Percentiles rank a stretch among this genome's conserved stretches.
Conservation (phyloP, 2,888 invertebrate species). For the Erpobdella octoculata region DNA sequence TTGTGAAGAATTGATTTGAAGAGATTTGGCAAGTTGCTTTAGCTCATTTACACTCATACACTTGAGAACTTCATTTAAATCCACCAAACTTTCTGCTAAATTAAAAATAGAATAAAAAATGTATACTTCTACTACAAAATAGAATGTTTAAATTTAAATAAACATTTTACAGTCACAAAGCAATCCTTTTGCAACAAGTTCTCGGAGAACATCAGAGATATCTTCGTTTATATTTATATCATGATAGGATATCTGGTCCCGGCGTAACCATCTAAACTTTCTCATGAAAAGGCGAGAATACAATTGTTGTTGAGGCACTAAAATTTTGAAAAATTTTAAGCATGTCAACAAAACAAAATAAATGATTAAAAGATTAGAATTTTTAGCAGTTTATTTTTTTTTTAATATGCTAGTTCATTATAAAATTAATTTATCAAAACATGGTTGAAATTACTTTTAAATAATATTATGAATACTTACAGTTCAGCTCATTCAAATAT, state of each 20-base stretch:
- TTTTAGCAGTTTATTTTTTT: no score
- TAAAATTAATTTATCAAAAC: no score
- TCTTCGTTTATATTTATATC: conserved; percentile 52
- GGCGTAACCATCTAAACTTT: conserved; percentile 53
- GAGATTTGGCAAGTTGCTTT: conserved; percentile 49
- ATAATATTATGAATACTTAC: background rate
- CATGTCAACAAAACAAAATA: no score
- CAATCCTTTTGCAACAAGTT: conserved; percentile 39
- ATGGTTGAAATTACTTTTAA: no score
- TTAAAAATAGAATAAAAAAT: background rate
- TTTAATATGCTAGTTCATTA: no score
- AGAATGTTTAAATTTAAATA: background rate
- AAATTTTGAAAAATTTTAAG: no score
- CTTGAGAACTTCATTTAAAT: conserved; percentile 46
- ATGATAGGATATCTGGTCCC: conserved; percentile 50
- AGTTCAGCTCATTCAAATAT: conserved; percentile 4
- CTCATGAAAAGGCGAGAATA: conserved; percentile 54
- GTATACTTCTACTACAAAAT: no score
- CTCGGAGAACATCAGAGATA: conserved; percentile 42
- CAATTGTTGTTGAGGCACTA: conserved; percentile 47
- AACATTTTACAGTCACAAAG: conserved; percentile 26
- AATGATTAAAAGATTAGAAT: no score
- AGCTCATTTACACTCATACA: conserved; percentile 49
- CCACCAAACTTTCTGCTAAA: conserved; percentile 25
- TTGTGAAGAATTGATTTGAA: conserved; percentile 39